Evolutionary conservation across 2,888 invertebrate species (phyloP).

Genomic region (Philereme vetulata): DNA sequence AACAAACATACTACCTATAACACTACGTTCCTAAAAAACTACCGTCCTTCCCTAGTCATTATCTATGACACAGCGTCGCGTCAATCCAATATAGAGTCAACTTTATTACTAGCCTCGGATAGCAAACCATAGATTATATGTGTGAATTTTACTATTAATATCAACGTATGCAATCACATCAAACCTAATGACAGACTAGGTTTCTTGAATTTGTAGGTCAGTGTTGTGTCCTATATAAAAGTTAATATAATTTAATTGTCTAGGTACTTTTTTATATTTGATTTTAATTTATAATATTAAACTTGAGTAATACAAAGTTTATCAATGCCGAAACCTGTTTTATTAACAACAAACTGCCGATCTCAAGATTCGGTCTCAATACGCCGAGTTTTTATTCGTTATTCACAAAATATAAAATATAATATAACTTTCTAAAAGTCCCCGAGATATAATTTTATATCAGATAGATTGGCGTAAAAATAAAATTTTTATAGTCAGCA

Average conservation of each 20-base stretch:
- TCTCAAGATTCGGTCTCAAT: background rate
- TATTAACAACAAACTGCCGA: background rate
- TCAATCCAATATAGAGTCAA: constrained; percentile 47
- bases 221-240: background rate
- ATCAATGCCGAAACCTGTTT: background rate
- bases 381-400: constrained; percentile 17
- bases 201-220: background rate
- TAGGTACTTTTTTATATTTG: no score
- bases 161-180: constrained; percentile 41
- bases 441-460: constrained; percentile 49
- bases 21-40: no score
- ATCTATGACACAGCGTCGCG: constrained; percentile 31
- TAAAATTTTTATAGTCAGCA: constrained; percentile 56
- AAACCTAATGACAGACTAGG: constrained; percentile 46
- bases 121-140: constrained; percentile 37
- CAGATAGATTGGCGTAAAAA: constrained; percentile 50
- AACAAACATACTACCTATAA: no score
- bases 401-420: constrained; percentile 23
- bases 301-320: no score
- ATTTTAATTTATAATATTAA: no score
- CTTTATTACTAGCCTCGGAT: constrained; percentile 52
- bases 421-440: constrained; percentile 33
- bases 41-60: constrained; percentile 22
- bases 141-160: constrained; percentile 42
- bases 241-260: background rate